Evolutionary conservation across 1,140 invertebrate genomes (phyloP).

Genomic region (Stegodyphus dumicola): DNA sequence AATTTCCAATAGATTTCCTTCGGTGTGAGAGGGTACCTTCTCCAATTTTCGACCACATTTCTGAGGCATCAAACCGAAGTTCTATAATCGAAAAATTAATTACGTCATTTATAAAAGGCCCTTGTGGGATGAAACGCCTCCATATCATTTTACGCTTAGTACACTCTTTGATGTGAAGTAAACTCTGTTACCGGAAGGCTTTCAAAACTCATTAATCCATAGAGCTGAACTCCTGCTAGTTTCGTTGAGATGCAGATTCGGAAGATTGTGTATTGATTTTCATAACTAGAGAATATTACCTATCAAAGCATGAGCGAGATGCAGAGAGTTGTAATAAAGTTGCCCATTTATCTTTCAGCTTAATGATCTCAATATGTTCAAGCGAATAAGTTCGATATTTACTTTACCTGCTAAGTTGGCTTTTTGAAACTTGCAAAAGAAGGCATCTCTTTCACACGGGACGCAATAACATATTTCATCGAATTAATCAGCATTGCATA

Average conservation of each 20-base stretch:
- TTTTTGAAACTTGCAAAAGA: neutral
- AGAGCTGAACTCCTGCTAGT: slow-evolving; percentile 2
- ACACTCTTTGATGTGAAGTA: slow-evolving; percentile 14
- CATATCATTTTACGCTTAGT: slow-evolving; percentile 20
- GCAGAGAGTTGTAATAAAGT: neutral
- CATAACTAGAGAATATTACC: neutral
- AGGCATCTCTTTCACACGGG: neutral
- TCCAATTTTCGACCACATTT: slow-evolving; percentile 6
- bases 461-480: slow-evolving; percentile 16
- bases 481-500: slow-evolving; percentile 2
- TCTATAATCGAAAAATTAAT: slow-evolving; percentile 38
- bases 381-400: neutral
- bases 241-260: neutral
- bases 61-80: slow-evolving; percentile 1
- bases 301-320: neutral
- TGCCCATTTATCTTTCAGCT: neutral
- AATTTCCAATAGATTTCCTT: slow-evolving; percentile 8
- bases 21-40: neutral
- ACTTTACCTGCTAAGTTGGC: too few relatives aligned
- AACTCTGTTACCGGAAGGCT: slow-evolving; percentile 2
- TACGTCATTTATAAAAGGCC: slow-evolving; percentile 26
- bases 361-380: neutral
- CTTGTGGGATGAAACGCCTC: neutral
- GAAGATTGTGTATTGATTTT: neutral
- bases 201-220: neutral